Evolutionary conservation across 2,888 invertebrate genomes (phyloP).

Genomic region (Lasiommata megera): DNA sequence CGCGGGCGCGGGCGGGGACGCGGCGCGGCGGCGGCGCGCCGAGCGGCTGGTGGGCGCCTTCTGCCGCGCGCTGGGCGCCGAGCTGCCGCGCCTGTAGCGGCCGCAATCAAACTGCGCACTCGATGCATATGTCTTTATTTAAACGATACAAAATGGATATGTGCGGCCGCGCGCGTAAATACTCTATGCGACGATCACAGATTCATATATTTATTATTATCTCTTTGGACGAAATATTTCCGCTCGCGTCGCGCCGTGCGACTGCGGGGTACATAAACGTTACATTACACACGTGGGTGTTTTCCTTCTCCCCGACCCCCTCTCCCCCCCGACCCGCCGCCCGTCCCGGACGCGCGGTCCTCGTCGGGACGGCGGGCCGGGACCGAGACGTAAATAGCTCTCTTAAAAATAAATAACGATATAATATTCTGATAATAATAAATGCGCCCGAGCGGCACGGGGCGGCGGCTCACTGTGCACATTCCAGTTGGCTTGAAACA

Average conservation of each 20-base stretch:
- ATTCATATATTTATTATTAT: slow-evolving; percentile 38
- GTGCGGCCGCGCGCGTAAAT: slow-evolving; percentile 29
- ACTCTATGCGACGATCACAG: slow-evolving; percentile 37
- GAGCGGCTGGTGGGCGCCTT: slow-evolving; percentile 32
- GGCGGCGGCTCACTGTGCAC: no score
- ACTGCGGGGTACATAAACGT: slow-evolving; percentile 23
- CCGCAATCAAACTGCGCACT: background rate
- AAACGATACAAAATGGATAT: slow-evolving; percentile 40
- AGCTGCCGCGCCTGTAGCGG: slow-evolving; percentile 24
- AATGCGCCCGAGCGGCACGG: no score
- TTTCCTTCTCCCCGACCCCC: background rate
- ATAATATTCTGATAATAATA: background rate
- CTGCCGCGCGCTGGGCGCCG: slow-evolving; percentile 28
- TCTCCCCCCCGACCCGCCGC: background rate
- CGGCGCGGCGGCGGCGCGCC: slow-evolving; percentile 38
- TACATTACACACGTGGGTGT: background rate
- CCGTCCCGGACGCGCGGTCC: background rate
- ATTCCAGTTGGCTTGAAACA: no score
- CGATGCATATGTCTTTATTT: slow-evolving; percentile 34
- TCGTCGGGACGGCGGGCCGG: background rate
- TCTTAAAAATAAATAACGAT: slow-evolving; percentile 4
- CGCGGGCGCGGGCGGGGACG: slow-evolving; percentile 31
- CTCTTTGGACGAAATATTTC: slow-evolving; percentile 39
- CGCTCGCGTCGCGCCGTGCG: background rate
- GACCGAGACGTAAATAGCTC: background rate